Evolutionary conservation across 2,113 vertebrate species (phyloP), one percentile per base, ranked within the genome.

Genomic region (Ictalurus furcatus): DNA sequence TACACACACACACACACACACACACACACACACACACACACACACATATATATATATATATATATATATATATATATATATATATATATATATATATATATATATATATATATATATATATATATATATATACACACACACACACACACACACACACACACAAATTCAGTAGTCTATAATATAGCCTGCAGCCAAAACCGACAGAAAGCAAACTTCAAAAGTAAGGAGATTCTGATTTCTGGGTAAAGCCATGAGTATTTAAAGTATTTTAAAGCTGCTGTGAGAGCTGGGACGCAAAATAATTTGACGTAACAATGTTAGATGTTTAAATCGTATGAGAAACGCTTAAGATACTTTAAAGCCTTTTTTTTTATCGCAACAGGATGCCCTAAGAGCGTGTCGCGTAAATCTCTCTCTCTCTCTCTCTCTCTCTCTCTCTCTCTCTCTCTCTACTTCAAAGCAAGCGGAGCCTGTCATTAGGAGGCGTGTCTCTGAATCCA

Each of bases 371-470:
- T 48, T 6, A 34, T n/a, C 25, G 6, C 44, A 78, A 16, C 44
- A 52, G 74, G 44, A 28, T 34, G 78, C 17, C 2, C 14, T n/a
- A 54, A 48, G 12, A 48, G 17, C 21, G 4, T 30, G 16, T 25
- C 74, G 74, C 23, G 1, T n/a, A 28, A 80, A n/a, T 48, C 44
- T 48, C 44, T 48, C 44, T 48, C 44, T 48, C 44, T 48, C 44
- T 48, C 44, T 48, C 44, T 84, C 85, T 88, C 91, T 91, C 93
- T 92, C 84, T 92, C 90, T 90, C 92, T 91, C 88, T 63, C 21
- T 90, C 94, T 95, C 93, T 95, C 93, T 95, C 92, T 90, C 94
- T 91, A 94, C 95, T 95, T 96, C 95, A 96, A 95, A 96, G 95
- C 89, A 91, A 86, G 88, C 92, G 78, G 48, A 92, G 94, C 87